Conservation (phyloP, 2,888 invertebrate genomes). For the Xanthia icteritia region DNA sequence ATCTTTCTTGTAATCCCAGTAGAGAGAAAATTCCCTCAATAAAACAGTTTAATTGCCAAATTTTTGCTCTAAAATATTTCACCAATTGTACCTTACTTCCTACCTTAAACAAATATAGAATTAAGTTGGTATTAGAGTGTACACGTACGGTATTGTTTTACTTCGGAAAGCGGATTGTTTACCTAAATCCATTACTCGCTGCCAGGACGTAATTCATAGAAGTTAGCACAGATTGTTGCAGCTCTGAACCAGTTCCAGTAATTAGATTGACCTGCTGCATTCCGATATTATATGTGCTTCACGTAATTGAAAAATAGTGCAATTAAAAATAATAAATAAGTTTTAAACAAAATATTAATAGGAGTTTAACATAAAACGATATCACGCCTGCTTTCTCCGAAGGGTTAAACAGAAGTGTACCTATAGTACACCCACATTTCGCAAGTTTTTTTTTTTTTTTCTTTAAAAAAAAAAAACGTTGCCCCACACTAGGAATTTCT, state of each 20-base stretch:
- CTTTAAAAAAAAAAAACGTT: no score
- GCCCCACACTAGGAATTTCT: no score
- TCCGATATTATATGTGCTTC: conserved; percentile 20
- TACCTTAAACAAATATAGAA: not conserved
- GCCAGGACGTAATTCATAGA: conserved; percentile 8
- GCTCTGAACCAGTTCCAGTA: conserved; percentile 59
- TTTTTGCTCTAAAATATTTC: conserved; percentile 1
- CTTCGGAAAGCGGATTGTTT: conserved; percentile 19
- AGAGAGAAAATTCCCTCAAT: not conserved
- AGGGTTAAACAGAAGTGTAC: not conserved
- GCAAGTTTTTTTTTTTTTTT: no score
- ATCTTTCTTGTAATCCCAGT: not conserved
- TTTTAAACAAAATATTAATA: not conserved
- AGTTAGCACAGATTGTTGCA: conserved; percentile 27
- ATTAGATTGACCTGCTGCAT: conserved; percentile 65
- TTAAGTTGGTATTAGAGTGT: not conserved
- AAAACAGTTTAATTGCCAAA: not conserved
- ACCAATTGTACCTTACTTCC: not conserved
- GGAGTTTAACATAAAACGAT: not conserved
- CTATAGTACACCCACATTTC: no score
- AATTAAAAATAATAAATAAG: not conserved
- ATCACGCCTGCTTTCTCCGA: not conserved
- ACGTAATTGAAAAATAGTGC: not conserved
- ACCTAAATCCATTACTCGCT: conserved; percentile 28
- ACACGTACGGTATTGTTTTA: not conserved